Evolutionary conservation across 2,113 vertebrate genomes (phyloP).

Genomic region (Psilopogon haemacephalus): DNA sequence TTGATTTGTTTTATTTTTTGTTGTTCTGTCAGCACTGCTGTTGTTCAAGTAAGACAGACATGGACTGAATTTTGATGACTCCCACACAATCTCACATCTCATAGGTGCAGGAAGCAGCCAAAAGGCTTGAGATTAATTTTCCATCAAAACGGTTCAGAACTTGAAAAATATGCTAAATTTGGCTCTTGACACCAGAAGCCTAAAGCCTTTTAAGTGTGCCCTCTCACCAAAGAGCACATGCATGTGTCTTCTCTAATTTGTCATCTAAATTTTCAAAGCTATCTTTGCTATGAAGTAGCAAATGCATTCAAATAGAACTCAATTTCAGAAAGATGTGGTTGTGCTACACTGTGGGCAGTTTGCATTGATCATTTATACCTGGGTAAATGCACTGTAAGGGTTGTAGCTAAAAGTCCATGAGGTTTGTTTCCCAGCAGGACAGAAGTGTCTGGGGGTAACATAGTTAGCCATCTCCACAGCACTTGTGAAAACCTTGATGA

Average conservation of each 20-base stretch:
- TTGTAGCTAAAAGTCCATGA: not conserved
- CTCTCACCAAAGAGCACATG: not conserved
- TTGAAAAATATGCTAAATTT: not conserved
- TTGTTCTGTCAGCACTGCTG: conserved; percentile 12
- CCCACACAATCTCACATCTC: not conserved
- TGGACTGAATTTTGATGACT: not conserved
- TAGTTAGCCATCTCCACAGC: not conserved
- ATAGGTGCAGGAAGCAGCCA: not conserved
- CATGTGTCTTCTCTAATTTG: not conserved
- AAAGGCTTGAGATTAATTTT: not conserved
- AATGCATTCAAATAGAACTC: not conserved
- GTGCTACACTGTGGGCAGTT: not conserved
- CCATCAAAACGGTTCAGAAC: not conserved
- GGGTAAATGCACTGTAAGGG: not conserved
- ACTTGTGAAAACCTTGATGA: not conserved
- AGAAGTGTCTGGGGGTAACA: not conserved
- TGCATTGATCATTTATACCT: not conserved
- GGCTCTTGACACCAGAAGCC: not conserved
- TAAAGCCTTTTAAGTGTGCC: not conserved
- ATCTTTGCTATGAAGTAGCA: not conserved
- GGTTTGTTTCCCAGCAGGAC: not conserved
- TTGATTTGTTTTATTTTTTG: conserved; percentile 12
- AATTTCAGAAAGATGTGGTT: not conserved
- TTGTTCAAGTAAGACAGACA: not conserved
- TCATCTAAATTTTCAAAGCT: not conserved